Conservation (phyloP, 2,888 invertebrate genomes). For the Pristionchus japonicus region DNA sequence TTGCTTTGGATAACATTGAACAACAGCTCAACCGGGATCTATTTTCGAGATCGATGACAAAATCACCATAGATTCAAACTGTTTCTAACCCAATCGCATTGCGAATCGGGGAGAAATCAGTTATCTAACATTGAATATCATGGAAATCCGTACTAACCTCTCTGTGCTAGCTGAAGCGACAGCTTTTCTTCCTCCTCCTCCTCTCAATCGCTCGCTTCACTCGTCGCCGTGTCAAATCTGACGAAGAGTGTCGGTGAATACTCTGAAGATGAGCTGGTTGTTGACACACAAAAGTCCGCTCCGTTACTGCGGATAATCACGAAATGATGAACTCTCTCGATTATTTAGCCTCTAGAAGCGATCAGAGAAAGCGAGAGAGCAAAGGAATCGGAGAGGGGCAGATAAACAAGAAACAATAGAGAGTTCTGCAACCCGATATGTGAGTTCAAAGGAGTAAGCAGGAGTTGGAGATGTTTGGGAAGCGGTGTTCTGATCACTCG, state of each 20-base stretch:
- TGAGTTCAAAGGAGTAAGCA: neutral
- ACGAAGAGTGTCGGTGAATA: neutral
- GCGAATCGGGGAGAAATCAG: too few species aligned
- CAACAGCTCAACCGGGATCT: too few species aligned
- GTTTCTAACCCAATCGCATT: too few species aligned
- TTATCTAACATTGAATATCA: too few species aligned
- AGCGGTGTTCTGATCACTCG: too few species aligned
- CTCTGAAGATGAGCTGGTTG: neutral
- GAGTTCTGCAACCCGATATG: constrained; percentile 16
- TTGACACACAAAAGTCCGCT: constrained; percentile 13
- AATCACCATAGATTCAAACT: too few species aligned
- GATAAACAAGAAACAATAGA: neutral
- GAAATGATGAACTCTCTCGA: too few species aligned
- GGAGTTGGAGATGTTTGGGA: neutral
- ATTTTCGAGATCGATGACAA: too few species aligned
- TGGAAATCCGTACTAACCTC: too few species aligned
- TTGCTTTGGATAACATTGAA: too few species aligned
- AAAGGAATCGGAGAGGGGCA: neutral
- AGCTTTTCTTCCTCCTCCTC: neutral
- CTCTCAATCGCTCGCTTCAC: constrained; percentile 11
- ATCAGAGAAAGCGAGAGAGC: neutral
- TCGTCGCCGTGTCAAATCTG: constrained; percentile 6
- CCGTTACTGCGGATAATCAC: too few species aligned
- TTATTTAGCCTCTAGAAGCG: too few species aligned
- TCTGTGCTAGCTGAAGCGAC: neutral